Evolutionary conservation across 2,113 vertebrate species (phyloP).

Genomic region (Antennarius striatus): DNA sequence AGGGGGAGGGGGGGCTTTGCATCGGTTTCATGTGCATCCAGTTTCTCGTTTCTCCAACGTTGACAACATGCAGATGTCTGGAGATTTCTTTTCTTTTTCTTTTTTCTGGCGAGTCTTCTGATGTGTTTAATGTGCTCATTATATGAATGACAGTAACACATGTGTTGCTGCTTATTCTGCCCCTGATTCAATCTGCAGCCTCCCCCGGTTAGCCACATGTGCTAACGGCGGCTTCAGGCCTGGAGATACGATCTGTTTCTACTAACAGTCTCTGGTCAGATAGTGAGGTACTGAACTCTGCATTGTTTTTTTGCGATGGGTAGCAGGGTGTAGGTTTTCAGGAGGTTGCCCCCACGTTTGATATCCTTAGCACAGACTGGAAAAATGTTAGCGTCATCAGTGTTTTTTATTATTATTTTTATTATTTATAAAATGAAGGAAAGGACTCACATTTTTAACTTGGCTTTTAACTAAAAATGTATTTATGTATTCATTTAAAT

Average conservation of each 20-base stretch:
- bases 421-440: no score
- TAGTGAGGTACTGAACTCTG: conserved; percentile 24
- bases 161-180: conserved; percentile 62
- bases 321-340: background rate
- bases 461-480: no score
- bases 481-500: no score
- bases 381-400: conserved; percentile 61
- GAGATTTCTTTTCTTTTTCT: no score
- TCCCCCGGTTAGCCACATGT: conserved; percentile 68
- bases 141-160: conserved; percentile 59
- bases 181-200: conserved; percentile 71
- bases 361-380: conserved; percentile 34
- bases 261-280: conserved; percentile 42
- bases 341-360: conserved; percentile 32
- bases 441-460: no score
- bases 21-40: conserved; percentile 9
- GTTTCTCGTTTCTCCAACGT: conserved; percentile 6
- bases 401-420: no score
- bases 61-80: conserved; percentile 49
- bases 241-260: conserved; percentile 44
- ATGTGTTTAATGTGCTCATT: conserved; percentile 69
- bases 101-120: conserved; percentile 53
- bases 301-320: background rate
- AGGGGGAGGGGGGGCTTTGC: no score
- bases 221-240: conserved; percentile 57